phyloP scores from a whole-genome alignment of 1,140 invertebrate genomes.

The Bombus terrestris region DNA sequence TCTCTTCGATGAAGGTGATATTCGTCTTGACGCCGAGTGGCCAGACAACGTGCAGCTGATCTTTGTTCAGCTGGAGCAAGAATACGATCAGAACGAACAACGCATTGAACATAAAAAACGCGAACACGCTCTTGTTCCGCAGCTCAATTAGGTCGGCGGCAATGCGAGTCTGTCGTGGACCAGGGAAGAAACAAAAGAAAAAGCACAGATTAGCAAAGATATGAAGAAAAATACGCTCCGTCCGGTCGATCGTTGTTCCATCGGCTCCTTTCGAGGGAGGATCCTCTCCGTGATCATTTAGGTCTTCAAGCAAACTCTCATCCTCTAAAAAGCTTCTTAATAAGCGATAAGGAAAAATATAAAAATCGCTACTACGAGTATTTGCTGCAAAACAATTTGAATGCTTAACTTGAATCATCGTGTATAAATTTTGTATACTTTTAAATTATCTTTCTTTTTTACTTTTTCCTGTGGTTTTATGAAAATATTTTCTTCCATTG shows the following conservation, averaged over 20 bases:
- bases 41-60: slow-evolving; percentile 97
- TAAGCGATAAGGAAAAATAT: neutral
- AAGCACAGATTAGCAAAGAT: slow-evolving; percentile 67
- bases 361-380: too few species aligned
- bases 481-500: neutral
- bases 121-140: slow-evolving; percentile 97
- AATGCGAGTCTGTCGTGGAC: slow-evolving; percentile 90
- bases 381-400: slow-evolving; percentile 12
- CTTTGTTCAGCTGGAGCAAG: slow-evolving; percentile 98
- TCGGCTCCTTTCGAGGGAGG: slow-evolving; percentile 4
- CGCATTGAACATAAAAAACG: slow-evolving; percentile 99
- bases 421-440: neutral
- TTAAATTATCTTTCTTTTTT: neutral
- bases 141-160: slow-evolving; percentile 94
- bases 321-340: neutral
- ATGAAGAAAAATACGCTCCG: slow-evolving; percentile 57
- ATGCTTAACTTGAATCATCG: neutral
- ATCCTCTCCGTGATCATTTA: neutral
- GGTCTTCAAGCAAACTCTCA: neutral
- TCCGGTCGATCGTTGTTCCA: slow-evolving; percentile 54
- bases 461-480: neutral
- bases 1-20: slow-evolving; percentile 95
- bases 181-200: slow-evolving; percentile 73
- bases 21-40: slow-evolving; percentile 96
- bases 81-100: slow-evolving; percentile 99